Conservation (phyloP, 1,140 invertebrate species). For the Acromyrmex charruanus region DNA sequence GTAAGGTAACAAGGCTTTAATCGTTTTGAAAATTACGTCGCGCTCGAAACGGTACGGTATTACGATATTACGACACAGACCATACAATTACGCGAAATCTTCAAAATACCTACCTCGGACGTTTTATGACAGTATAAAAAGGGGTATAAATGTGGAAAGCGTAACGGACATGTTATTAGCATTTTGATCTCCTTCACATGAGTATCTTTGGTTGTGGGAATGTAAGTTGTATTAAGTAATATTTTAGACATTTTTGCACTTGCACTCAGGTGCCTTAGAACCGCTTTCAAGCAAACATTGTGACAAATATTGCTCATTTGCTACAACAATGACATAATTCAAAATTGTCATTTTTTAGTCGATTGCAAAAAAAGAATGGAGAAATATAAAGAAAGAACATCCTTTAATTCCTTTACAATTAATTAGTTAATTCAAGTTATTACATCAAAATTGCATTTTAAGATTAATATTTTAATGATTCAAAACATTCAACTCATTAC, state of each 20-base stretch:
- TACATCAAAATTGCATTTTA: too few species aligned
- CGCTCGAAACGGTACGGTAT: constrained; percentile 23
- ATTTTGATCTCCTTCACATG: constrained; percentile 23
- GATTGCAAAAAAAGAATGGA: too few species aligned
- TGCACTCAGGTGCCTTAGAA: not conserved
- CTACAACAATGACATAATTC: too few species aligned
- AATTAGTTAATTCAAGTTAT: too few species aligned
- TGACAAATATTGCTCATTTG: not conserved
- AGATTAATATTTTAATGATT: too few species aligned
- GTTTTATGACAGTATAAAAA: not conserved
- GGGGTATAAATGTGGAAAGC: constrained; percentile 48
- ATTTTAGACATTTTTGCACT: not conserved
- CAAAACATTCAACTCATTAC: too few species aligned
- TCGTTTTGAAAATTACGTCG: constrained; percentile 70
- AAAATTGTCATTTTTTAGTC: too few species aligned
- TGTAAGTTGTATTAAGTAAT: constrained; percentile 53
- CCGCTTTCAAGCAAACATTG: not conserved
- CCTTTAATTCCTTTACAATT: too few species aligned
- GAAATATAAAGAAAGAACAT: too few species aligned
- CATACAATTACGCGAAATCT: constrained; percentile 30
- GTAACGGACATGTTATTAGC: constrained; percentile 51
- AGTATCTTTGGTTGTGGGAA: constrained; percentile 61
- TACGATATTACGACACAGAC: not conserved
- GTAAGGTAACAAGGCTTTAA: constrained; percentile 64
- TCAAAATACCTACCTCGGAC: constrained; percentile 32